Conservation (phyloP, 2,797 vertebrate species). For the Microcaecilia unicolor region DNA sequence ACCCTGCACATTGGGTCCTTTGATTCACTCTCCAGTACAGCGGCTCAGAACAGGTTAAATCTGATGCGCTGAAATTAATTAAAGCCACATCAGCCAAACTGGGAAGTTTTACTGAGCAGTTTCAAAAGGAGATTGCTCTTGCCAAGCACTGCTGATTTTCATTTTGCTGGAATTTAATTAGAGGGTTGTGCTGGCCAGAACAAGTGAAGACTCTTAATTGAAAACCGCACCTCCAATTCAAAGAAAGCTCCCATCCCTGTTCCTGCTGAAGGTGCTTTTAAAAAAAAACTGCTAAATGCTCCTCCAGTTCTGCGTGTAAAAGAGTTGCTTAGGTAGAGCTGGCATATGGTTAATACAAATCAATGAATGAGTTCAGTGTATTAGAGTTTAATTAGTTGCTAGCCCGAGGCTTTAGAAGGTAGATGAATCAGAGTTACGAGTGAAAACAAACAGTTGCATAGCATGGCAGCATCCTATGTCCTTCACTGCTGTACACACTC, state of each 20-base stretch:
- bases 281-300: no score
- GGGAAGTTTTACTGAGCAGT: constrained; percentile 26
- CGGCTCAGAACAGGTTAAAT: constrained; percentile 36
- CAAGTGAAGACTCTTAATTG: constrained; percentile 36
- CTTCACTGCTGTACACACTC: no score
- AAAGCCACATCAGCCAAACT: constrained; percentile 16
- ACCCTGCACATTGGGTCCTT: constrained; percentile 16
- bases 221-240: constrained; percentile 44
- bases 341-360: no score
- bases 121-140: constrained; percentile 3
- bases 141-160: neutral
- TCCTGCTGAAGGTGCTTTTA: no score
- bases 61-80: constrained; percentile 31
- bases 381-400: no score
- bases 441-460: no score
- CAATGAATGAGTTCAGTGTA: no score
- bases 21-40: constrained; percentile 26
- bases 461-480: no score
- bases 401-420: no score
- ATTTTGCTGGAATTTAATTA: constrained; percentile 45
- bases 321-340: no score
- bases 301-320: no score
- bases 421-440: no score
- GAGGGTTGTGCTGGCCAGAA: constrained; percentile 32
- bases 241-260: constrained; percentile 12